Base-by-base conservation (phyloP, 2,113 vertebrate genomes). In the Ahaetulla prasina region DNA sequence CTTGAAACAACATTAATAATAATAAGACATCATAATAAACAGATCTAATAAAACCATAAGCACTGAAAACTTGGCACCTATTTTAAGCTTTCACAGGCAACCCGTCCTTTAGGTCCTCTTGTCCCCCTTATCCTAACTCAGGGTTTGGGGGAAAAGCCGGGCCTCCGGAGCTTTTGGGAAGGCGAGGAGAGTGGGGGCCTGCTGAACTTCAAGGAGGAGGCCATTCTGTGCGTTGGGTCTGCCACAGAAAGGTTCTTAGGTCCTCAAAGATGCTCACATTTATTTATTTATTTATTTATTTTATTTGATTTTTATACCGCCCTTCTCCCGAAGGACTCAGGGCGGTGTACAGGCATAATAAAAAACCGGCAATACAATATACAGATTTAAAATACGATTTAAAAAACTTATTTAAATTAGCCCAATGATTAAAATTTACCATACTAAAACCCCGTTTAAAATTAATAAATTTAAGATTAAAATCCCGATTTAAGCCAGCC, bases 171-270 rank as follows among this genome's bases (percentile, higher is more conserved):
- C 30, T 7, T 68, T 68, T 35, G 63, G 60, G 60, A 16, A n/a
- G 30, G 5, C 0, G 2, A 68, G 63, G 63, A 35, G 30, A 4
- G 12, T 7, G 12, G 30, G 63, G 30, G 30, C 12, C 12, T 16
- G 14, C 30, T 12, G 0, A 7, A n/a, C 12, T 6, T 68, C 30
- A 16, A 68, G 30, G 5, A 30, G 60, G 60, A 30, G 60, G 27
- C 60, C 1, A 11, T 14, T 63, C 27, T 1, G 0, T 2, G 10
- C 0, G 25, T 60, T 0, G 27, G 60, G 4, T 14, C 30, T 68
- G 60, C 63, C 30, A n/a, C 1, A 12, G 63, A 68, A n/a, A 68
- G 27, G 11, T 30, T 63, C 27, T 11, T 12, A 68, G 30, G 12
- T 68, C 30, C 12, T 30, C 5, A n/a, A 68, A 68, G 60, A 68